Evolutionary conservation across 2,888 invertebrate species (phyloP), one percentile per base, ranked within the genome.

Genomic region (Calliscelio sp.): DNA sequence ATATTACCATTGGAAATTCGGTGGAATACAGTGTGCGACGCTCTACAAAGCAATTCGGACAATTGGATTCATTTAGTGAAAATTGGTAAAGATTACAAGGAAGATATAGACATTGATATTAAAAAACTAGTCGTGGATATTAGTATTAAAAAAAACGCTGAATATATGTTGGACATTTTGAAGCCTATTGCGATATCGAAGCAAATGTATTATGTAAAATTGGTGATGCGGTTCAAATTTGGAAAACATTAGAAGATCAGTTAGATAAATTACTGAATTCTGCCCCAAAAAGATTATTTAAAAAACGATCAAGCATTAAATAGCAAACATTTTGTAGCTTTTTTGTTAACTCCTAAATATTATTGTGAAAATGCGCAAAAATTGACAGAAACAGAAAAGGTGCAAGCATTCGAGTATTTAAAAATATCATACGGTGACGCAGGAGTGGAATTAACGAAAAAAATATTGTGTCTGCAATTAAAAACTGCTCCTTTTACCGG

Each of bases 131-230:
- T n/a, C 10, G n/a, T 46, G n/a, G 44, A 46, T 46, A 46, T 46
- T 46, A 46, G 11, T 46, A 18, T 46, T 16, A 46, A 46, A n/a
- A 46, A 16, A 10, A 46, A 46, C 44, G 44, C 44, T 14, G 44
- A 46, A 46, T 7, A 46, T 18, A 46, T 46, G 44, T n/a, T n/a
- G n/a, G n/a, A n/a, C n/a, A n/a, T n/a, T 14, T 44, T 44, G n/a
- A 44, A 44, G 4, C 44, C 44, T 44, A 44, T 44, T 44, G 44
- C 44, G 14, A 16, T 44, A 16, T 44, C 44, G 44, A 44, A 44
- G 44, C 44, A n/a, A 38, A 35, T 68, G 20, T n/a, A n/a, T n/a
- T 46, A n/a, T 68, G 68, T 20, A 68, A 32, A 8, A 68, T 68
- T 68, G 44, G 22, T 22, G 68, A 68, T n/a, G 53, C 53, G 8